Base-by-base conservation (phyloP, 2,888 invertebrate species). In the Colostygia pectinataria region DNA sequence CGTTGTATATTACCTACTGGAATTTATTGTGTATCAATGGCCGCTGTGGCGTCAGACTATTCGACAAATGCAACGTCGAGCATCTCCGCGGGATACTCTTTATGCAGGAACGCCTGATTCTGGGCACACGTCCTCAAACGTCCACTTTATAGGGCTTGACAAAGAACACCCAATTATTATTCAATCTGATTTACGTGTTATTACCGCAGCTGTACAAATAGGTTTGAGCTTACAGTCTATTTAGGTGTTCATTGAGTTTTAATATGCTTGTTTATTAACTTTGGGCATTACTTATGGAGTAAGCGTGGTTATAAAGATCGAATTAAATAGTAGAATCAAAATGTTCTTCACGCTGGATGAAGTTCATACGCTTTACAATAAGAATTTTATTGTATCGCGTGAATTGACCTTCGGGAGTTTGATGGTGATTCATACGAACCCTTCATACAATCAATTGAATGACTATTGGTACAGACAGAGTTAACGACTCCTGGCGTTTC, bases 101-200 rank as follows among this genome's bases (percentile, higher is more conserved):
- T 46, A 55, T 39, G 23, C 32, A 23, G 5, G n/a, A 12, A 12
- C 39, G 29, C 9, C 20, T 24, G 33, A 42, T 36, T 36, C 28
- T 38, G 13, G 34, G 33, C 40, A 51, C 45, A 49, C 38, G 40
- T 40, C 32, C 47, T 53, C 29, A 38, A 54, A 44, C 23, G 34
- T 42, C 23, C 42, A 47, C 24, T 49, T 59, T 56, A 59, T 54
- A 45, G 38, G 18, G 40, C 32, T 44, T 32, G 8, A 58, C 57
- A 47, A 49, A 52, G 52, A 55, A 49, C 45, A 53, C 41, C 47
- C 56, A 52, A 55, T 53, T 57, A 52, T 34, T 49, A 59, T 57
- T 59, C 48, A 51, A 51, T 59, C 46, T 53, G 53, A 48, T 50
- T 50, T 59, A 56, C 40, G 34, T 54, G 39, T 42, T 54, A 50